Evolutionary conservation across 64 coral and sea anemone species (phyloP).

Genomic region (Montipora efflorescens): DNA sequence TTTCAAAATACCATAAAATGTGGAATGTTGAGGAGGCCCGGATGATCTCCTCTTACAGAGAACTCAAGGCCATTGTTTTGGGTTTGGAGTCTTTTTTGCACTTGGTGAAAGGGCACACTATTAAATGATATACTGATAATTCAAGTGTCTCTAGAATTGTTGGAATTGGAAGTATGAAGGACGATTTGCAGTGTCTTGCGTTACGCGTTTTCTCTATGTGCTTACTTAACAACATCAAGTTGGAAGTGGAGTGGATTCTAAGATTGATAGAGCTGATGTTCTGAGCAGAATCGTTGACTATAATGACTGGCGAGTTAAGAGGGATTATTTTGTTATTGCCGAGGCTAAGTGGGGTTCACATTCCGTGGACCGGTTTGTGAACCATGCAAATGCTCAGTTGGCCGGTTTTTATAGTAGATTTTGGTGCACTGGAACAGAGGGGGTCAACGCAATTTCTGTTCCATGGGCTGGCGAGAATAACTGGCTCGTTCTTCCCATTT

Average conservation of each 20-base stretch:
- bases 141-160: background rate
- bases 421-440: background rate
- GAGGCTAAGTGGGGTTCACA: background rate
- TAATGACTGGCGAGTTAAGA: background rate
- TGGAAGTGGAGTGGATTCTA: constrained; percentile 8
- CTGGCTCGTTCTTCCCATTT: too few relatives aligned
- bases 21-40: background rate
- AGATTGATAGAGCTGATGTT: constrained; percentile 4
- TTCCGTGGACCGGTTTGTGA: too few relatives aligned
- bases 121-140: constrained; percentile 4
- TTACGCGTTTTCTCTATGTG: background rate
- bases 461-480: too few relatives aligned
- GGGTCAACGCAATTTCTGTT: too few relatives aligned
- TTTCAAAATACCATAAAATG: background rate
- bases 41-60: background rate
- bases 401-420: too few relatives aligned
- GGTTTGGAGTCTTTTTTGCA: background rate
- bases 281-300: background rate
- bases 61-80: background rate
- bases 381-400: background rate
- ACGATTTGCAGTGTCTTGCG: background rate
- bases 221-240: background rate
- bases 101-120: background rate
- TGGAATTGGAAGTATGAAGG: background rate
- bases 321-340: background rate